Conservation (phyloP, 2,888 invertebrate species). For the Emmelina monodactyla region DNA sequence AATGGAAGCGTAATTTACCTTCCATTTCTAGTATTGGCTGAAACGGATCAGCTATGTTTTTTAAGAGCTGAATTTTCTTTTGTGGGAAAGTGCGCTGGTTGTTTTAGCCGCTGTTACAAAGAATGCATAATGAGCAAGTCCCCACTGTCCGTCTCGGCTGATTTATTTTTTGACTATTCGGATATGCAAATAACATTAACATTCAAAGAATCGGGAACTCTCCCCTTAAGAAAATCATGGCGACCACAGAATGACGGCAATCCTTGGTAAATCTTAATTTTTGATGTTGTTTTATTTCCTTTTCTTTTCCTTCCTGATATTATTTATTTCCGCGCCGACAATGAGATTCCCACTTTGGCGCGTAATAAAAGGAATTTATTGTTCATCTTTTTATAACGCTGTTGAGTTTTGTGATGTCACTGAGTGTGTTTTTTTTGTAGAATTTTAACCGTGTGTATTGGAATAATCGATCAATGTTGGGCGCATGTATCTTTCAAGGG, state of each 20-base stretch:
- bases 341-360: slow-evolving; percentile 65
- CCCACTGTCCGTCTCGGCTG: slow-evolving; percentile 60
- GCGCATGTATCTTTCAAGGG: slow-evolving; percentile 18
- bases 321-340: slow-evolving; percentile 63
- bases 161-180: slow-evolving; percentile 66
- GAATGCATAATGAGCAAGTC: slow-evolving; percentile 50
- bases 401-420: slow-evolving; percentile 31
- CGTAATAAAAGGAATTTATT: slow-evolving; percentile 66
- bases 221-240: slow-evolving; percentile 50
- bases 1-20: slow-evolving; percentile 42
- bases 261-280: slow-evolving; percentile 65
- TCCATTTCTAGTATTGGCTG: no score
- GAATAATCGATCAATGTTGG: slow-evolving; percentile 15
- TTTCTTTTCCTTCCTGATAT: slow-evolving; percentile 60
- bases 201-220: slow-evolving; percentile 59
- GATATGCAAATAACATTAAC: slow-evolving; percentile 65
- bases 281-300: slow-evolving; percentile 65
- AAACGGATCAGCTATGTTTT: no score
- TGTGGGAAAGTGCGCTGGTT: no score
- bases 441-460: no score
- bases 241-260: slow-evolving; percentile 63
- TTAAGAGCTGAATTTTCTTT: no score
- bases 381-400: slow-evolving; percentile 63
- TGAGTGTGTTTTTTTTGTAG: background rate
- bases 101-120: no score